These are phyloP conservation scores for Theretra japonica DNA, from an alignment of 2,888 invertebrate species.

Conservation along the genomic window DNA sequence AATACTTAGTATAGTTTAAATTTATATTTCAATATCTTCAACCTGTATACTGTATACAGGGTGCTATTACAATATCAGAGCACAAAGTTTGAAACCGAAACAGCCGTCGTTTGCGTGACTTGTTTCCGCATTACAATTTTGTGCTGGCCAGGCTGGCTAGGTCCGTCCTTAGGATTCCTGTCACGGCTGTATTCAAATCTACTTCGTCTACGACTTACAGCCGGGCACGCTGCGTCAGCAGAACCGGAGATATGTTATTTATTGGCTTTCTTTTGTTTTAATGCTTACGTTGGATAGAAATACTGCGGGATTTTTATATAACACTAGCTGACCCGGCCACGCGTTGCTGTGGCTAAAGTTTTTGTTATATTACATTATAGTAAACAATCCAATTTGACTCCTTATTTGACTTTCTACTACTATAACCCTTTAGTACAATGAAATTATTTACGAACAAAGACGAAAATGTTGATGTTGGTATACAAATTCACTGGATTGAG, in stretches of 20 bases:
- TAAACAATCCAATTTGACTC: too few relatives aligned
- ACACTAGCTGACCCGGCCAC: too few relatives aligned
- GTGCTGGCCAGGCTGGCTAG: background rate
- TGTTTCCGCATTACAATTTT: slow-evolving; percentile 15
- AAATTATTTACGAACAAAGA: too few relatives aligned
- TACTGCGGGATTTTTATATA: too few relatives aligned
- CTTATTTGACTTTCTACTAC: too few relatives aligned
- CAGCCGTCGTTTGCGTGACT: slow-evolving; percentile 17
- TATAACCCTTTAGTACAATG: too few relatives aligned
- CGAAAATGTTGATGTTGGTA: too few relatives aligned
- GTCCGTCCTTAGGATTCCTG: slow-evolving; percentile 13
- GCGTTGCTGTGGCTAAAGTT: too few relatives aligned
- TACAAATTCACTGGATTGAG: too few relatives aligned
- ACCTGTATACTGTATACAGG: background rate
- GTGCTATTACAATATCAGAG: background rate
- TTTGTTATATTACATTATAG: too few relatives aligned
- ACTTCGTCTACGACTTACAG: slow-evolving; percentile 22
- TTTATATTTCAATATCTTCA: too few relatives aligned
- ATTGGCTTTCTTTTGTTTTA: background rate
- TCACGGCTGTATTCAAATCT: slow-evolving; percentile 24
- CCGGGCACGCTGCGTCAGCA: slow-evolving; percentile 1
- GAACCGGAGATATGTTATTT: background rate
- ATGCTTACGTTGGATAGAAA: background rate
- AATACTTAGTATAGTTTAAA: too few relatives aligned
- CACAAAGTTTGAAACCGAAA: background rate